A percentile compares a stretch with the other conserved stretches of the same genome.
These are phyloP conservation scores for Callaeas wilsoni DNA, from an alignment of 2,113 vertebrate species.

Conservation along the genomic window DNA sequence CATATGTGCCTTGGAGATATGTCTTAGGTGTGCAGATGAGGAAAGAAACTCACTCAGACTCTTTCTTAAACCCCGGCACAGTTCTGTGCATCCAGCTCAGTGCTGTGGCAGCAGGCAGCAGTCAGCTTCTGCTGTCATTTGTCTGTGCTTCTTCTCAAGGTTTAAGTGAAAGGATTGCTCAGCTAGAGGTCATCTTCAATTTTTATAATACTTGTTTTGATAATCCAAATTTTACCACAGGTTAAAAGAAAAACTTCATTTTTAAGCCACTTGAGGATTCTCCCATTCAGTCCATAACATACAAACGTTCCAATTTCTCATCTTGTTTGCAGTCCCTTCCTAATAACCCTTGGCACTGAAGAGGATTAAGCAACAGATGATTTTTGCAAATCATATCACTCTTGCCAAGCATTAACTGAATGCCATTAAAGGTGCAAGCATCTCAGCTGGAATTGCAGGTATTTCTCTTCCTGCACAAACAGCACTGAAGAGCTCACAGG, in stretches of 20 bases:
- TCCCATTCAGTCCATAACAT: neutral
- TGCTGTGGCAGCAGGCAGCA: neutral
- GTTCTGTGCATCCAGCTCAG: neutral
- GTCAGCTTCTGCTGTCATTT: neutral
- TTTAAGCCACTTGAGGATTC: neutral
- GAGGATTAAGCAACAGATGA: constrained; percentile 12
- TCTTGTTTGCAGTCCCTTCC: neutral
- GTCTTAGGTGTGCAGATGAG: neutral
- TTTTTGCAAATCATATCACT: neutral
- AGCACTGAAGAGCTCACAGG: neutral
- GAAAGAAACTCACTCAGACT: neutral
- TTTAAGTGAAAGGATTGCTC: neutral
- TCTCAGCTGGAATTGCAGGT: neutral
- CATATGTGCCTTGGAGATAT: neutral
- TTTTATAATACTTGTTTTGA: neutral
- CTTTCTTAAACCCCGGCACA: neutral
- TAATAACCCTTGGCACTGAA: neutral
- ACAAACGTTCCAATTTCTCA: neutral
- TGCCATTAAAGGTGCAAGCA: neutral
- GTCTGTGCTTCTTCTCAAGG: neutral
- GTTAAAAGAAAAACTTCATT: neutral
- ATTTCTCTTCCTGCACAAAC: neutral
- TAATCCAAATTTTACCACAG: neutral
- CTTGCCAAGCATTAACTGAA: neutral
- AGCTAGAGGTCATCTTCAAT: neutral